These are phyloP conservation scores for Chesias legatella DNA, from an alignment of 2,888 invertebrate genomes.

Conservation along the genomic window DNA sequence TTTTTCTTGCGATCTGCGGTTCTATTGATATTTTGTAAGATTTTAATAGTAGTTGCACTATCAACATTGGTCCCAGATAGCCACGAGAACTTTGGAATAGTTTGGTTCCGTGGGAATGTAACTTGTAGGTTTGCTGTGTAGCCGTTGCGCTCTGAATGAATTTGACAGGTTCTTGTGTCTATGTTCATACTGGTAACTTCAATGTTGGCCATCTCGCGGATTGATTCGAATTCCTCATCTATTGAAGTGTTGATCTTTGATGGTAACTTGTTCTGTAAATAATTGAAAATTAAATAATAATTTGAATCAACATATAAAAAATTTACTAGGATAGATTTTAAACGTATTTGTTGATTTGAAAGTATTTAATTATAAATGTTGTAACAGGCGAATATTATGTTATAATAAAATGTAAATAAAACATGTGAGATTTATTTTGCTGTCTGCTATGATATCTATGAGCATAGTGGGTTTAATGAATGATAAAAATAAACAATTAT, in stretches of 20 bases:
- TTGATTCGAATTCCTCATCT: constrained; percentile 75
- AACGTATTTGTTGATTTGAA: too few relatives aligned
- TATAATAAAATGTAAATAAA: too few relatives aligned
- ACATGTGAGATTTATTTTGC: too few relatives aligned
- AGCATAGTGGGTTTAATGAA: too few relatives aligned
- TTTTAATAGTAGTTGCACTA: constrained; percentile 84
- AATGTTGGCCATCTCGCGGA: constrained; percentile 74
- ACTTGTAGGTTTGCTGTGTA: constrained; percentile 79
- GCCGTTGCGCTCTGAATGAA: constrained; percentile 77
- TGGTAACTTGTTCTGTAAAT: constrained; percentile 57
- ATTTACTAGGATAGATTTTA: too few relatives aligned
- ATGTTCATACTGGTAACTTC: constrained; percentile 81
- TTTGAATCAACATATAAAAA: too few relatives aligned
- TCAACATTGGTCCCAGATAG: constrained; percentile 82
- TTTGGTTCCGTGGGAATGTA: constrained; percentile 79
- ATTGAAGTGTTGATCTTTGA: constrained; percentile 61
- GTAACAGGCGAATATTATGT: too few relatives aligned
- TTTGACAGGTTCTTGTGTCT: constrained; percentile 79
- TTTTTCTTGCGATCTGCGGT: constrained; percentile 91
- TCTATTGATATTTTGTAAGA: constrained; percentile 89
- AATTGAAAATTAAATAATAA: constrained; percentile 4
- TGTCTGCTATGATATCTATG: too few relatives aligned
- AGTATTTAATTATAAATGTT: too few relatives aligned
- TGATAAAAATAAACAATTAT: too few relatives aligned
- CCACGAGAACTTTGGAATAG: constrained; percentile 76